Evolutionary conservation across 2,113 vertebrate species (phyloP).

Genomic region (Callithrix jacchus): DNA sequence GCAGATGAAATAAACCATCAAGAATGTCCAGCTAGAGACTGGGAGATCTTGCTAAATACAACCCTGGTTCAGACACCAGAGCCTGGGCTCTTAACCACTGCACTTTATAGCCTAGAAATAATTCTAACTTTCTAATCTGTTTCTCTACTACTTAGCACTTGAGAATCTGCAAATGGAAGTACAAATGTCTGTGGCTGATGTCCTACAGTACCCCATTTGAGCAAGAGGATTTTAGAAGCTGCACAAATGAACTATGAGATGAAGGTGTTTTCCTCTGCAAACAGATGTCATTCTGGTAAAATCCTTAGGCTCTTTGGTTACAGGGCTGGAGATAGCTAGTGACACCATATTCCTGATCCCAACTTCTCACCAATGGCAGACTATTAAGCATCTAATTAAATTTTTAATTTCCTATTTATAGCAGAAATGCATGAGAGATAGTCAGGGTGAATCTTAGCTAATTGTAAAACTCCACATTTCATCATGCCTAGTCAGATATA

Average conservation of each 20-base stretch:
- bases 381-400: background rate
- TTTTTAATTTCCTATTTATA: background rate
- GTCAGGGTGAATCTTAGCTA: background rate
- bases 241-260: background rate
- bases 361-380: background rate
- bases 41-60: background rate
- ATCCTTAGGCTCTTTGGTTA: background rate
- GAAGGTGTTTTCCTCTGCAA: background rate
- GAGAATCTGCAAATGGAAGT: background rate
- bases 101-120: background rate
- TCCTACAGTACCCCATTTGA: background rate
- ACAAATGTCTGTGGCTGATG: rapidly evolving
- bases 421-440: background rate
- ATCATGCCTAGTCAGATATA: background rate
- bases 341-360: background rate
- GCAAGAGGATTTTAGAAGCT: background rate
- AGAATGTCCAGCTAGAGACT: too few species aligned
- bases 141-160: background rate
- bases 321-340: too few species aligned
- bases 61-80: background rate
- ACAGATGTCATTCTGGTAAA: background rate
- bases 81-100: background rate
- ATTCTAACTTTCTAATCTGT: background rate
- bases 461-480: background rate
- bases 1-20: background rate